Evolutionary conservation across 92 coral and sea anemone genomes (phyloP).

Genomic region (Epizoanthus scotinus): DNA sequence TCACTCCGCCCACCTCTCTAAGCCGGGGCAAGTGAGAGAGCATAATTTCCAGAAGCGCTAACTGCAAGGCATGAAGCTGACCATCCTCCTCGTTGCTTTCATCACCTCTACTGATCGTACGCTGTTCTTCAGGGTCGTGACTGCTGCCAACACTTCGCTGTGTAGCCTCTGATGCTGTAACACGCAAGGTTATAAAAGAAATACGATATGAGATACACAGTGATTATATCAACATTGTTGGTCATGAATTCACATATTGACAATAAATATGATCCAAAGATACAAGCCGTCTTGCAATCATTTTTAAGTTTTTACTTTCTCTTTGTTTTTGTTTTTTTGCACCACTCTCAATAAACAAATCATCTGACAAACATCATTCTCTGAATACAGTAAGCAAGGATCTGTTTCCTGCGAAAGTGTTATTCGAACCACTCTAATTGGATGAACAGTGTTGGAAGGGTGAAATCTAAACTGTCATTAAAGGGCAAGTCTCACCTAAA

Average conservation of each 20-base stretch:
- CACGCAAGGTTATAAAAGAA: background rate
- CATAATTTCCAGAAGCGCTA: constrained; percentile 79
- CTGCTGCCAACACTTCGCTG: constrained; percentile 56
- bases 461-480: too few relatives aligned
- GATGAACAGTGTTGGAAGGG: background rate
- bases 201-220: background rate
- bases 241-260: too few relatives aligned
- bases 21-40: constrained; percentile 78
- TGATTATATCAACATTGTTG: too few relatives aligned
- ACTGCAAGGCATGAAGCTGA: constrained; percentile 74
- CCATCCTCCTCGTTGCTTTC: constrained; percentile 67
- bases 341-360: too few relatives aligned
- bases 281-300: too few relatives aligned
- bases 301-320: too few relatives aligned
- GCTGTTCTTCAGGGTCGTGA: constrained; percentile 77
- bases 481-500: too few relatives aligned
- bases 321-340: too few relatives aligned
- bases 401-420: too few relatives aligned
- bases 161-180: constrained; percentile 26
- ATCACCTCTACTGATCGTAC: constrained; percentile 54
- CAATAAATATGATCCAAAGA: too few relatives aligned
- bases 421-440: background rate
- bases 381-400: too few relatives aligned
- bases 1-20: constrained; percentile 86
- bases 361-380: too few relatives aligned